phyloP scores from a whole-genome alignment of 1,140 invertebrate species.

The Nautilus pompilius region DNA sequence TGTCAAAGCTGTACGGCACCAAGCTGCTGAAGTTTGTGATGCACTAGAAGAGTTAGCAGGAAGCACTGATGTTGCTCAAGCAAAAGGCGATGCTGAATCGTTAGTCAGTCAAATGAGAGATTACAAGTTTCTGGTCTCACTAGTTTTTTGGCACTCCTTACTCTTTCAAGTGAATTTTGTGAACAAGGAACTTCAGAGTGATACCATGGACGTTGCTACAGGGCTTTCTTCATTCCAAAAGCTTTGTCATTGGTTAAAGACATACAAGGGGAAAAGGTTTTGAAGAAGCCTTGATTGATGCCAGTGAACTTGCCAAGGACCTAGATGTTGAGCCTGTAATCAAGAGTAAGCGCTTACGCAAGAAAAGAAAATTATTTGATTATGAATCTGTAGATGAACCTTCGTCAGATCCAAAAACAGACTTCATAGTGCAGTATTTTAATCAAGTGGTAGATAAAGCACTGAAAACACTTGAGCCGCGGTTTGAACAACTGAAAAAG shows the following conservation, averaged over 20 bases:
- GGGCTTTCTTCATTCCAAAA: neutral
- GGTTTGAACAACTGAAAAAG: neutral
- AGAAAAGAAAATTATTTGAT: neutral
- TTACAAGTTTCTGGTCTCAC: neutral
- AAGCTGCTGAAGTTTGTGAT: neutral
- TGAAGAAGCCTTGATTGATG: neutral
- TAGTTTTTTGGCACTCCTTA: neutral
- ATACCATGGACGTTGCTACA: neutral
- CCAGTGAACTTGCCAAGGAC: neutral
- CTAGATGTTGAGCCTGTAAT: neutral
- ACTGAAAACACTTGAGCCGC: neutral
- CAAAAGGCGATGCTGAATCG: neutral
- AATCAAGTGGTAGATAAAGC: neutral
- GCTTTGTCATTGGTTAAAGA: neutral
- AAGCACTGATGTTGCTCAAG: neutral
- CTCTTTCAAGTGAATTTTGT: neutral
- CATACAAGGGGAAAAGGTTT: neutral
- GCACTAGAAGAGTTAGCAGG: neutral
- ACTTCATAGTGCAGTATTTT: neutral
- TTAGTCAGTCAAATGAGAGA: neutral
- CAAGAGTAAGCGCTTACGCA: neutral
- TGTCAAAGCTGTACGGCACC: neutral
- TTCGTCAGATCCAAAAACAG: neutral
- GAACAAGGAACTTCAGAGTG: neutral
- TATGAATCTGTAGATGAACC: neutral